phyloP scores from a whole-genome alignment of 2,888 invertebrate genomes.

The Rotaria magnacalcarata region DNA sequence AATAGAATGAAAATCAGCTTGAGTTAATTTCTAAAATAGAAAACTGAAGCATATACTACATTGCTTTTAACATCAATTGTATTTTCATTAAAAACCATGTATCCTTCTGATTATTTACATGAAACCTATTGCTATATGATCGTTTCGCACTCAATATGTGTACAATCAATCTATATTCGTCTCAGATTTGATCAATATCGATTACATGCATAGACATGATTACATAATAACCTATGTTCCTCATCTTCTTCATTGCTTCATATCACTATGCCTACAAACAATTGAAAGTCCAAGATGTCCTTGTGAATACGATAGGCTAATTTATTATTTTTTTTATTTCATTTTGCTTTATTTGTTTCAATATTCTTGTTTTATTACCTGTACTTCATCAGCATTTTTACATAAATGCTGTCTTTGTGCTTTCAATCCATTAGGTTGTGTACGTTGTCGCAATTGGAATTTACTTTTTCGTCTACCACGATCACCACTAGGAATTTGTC shows the following conservation, averaged over 20 bases:
- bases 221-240: too few species aligned
- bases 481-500: constrained; percentile 24
- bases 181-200: neutral
- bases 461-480: constrained; percentile 21
- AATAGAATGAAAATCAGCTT: constrained; percentile 65
- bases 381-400: constrained; percentile 84
- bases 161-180: neutral
- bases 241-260: neutral
- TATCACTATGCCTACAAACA: neutral
- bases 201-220: neutral
- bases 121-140: neutral
- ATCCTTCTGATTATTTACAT: neutral
- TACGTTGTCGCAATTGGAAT: constrained; percentile 72
- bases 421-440: constrained; percentile 82
- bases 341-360: neutral
- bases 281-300: neutral
- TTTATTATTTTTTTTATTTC: constrained; percentile 4
- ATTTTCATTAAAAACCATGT: neutral
- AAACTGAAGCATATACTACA: constrained; percentile 64
- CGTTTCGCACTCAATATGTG: neutral
- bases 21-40: neutral
- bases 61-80: constrained; percentile 63
- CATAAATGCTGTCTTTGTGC: constrained; percentile 90
- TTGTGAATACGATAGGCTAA: neutral
- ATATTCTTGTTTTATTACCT: constrained; percentile 49